Evolutionary conservation across 2,113 vertebrate genomes (phyloP).

Genomic region (Lepisosteus oculatus): DNA sequence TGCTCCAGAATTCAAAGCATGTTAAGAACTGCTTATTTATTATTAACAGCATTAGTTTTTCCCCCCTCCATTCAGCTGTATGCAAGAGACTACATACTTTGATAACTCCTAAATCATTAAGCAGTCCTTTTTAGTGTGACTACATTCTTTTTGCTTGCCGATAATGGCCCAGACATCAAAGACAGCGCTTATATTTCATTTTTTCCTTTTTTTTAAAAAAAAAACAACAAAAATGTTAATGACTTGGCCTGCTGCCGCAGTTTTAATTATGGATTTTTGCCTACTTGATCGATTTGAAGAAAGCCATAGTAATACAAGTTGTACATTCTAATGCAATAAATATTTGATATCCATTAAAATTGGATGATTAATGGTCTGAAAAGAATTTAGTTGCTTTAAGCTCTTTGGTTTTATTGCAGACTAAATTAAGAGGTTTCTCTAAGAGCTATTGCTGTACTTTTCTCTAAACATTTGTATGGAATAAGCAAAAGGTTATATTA

Average conservation of each 20-base stretch:
- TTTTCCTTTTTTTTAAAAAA: slow-evolving; percentile 46
- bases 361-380: slow-evolving; percentile 74
- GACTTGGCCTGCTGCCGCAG: slow-evolving; percentile 66
- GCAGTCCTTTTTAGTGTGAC: slow-evolving; percentile 57
- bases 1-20: too few relatives aligned
- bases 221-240: slow-evolving; percentile 65
- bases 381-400: slow-evolving; percentile 69
- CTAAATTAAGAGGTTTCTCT: slow-evolving; percentile 55
- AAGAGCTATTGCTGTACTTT: slow-evolving; percentile 54
- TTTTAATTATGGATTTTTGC: slow-evolving; percentile 78
- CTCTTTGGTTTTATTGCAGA: slow-evolving; percentile 63
- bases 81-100: slow-evolving; percentile 42
- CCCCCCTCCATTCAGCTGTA: too few relatives aligned
- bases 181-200: slow-evolving; percentile 61
- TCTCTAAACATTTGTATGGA: slow-evolving; percentile 48
- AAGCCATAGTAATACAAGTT: slow-evolving; percentile 72
- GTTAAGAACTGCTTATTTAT: too few relatives aligned
- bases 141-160: slow-evolving; percentile 56
- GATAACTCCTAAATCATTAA: slow-evolving; percentile 62
- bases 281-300: slow-evolving; percentile 71
- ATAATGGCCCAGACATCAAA: slow-evolving; percentile 69
- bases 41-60: too few relatives aligned
- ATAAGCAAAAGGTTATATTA: slow-evolving; percentile 33
- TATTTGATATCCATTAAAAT: slow-evolving; percentile 75
- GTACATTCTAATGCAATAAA: slow-evolving; percentile 76